These are phyloP conservation scores for Eucera pruinosa DNA, from an alignment of 2,888 invertebrate species.

Conservation along the genomic window DNA sequence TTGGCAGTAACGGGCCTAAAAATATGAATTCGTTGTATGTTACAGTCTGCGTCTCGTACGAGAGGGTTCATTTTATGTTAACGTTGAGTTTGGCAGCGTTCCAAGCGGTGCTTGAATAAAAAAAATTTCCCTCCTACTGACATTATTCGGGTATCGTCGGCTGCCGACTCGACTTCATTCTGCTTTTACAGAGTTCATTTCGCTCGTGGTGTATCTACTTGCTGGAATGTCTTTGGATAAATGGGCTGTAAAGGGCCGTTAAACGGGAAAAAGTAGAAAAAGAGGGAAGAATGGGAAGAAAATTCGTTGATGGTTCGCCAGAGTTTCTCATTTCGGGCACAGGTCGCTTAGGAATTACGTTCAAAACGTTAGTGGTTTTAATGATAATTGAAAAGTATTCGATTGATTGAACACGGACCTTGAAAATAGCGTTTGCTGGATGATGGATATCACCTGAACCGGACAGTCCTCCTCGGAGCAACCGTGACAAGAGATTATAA, in stretches of 20 bases:
- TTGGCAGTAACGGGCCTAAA: conserved; percentile 73
- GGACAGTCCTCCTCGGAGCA: conserved; percentile 78
- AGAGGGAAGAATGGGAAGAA: background rate
- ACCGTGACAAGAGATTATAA: conserved; percentile 78
- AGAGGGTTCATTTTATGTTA: conserved; percentile 60
- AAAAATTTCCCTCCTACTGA: conserved; percentile 24
- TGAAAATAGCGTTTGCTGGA: conserved; percentile 78
- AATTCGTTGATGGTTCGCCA: conserved; percentile 7
- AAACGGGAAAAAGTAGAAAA: background rate
- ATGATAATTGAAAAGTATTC: conserved; percentile 11
- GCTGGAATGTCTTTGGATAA: conserved; percentile 22
- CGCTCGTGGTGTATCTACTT: conserved; percentile 1
- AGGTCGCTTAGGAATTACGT: background rate
- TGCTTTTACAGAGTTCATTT: conserved; percentile 21
- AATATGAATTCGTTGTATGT: conserved; percentile 71
- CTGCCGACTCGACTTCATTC: conserved; percentile 20
- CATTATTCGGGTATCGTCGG: conserved; percentile 24
- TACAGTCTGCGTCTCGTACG: conserved; percentile 17
- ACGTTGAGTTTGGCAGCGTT: conserved; percentile 65
- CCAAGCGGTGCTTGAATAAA: conserved; percentile 50
- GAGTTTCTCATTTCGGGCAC: background rate
- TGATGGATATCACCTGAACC: conserved; percentile 80
- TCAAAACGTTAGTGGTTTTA: background rate
- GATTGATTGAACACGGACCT: conserved; percentile 68
- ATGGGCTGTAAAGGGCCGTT: conserved; percentile 33